Evolutionary conservation across 1,140 invertebrate species (phyloP), one percentile per base, ranked within the genome.

Genomic region (Listronotus oregonensis): DNA sequence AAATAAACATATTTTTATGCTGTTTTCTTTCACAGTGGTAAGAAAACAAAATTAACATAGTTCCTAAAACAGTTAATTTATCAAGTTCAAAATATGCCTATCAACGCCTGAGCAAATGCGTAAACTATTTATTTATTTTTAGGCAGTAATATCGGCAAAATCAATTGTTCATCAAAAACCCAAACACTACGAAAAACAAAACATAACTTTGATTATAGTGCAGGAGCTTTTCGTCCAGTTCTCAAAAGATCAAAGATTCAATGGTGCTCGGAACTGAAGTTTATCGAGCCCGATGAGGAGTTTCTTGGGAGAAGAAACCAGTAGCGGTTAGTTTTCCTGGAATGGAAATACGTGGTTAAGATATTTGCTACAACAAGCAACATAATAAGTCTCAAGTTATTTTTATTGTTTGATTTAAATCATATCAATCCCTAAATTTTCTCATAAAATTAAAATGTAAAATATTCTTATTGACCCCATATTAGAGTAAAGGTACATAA

Each of bases 331-430:
- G 89, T 3, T 90, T 90, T 74, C 90, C 90, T 9, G 90, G 90
- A 6, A 91, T 71, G 90, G 90, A 0, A 92, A 92, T 72, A 92
- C 90, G 6, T 92, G 90, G 90, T 77, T 92, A 1, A 75, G 90
- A 21, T 92, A 91, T 75, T 78, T 92, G 14, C 73, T 92, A 37
- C 90, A 92, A 75, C 89, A 91, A 80, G 85, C 85, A 17, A 90
- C 90, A 74, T n/a, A n/a, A n/a, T n/a, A n/a, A n/a, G n/a, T n/a
- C n/a, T n/a, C n/a, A n/a, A n/a, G n/a, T n/a, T n/a, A n/a, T n/a
- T n/a, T n/a, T n/a, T n/a, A n/a, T n/a, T n/a, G n/a, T n/a, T n/a
- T n/a, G n/a, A n/a, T n/a, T n/a, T n/a, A n/a, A n/a, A n/a, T n/a
- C n/a, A n/a, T n/a, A n/a, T n/a, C n/a, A n/a, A n/a, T n/a, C n/a